A percentile compares a stretch with the other conserved stretches of the same genome.
Conservation (phyloP, 2,797 vertebrate species). For the Eulemur coronatus region DNA sequence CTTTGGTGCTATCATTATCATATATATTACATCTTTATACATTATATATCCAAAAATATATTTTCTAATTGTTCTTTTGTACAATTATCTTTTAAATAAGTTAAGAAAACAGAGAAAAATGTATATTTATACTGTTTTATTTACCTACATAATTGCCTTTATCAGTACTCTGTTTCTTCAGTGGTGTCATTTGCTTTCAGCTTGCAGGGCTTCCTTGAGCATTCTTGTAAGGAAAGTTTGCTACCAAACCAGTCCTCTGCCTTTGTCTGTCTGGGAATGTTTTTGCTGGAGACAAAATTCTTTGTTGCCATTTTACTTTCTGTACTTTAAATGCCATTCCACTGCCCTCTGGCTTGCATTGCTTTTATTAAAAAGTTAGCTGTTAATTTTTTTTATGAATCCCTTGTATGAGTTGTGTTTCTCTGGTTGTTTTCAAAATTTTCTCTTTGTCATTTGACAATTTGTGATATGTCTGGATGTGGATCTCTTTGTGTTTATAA, state of each 20-base stretch:
- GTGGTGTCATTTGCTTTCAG: not conserved
- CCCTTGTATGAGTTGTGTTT: not conserved
- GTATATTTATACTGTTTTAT: not conserved
- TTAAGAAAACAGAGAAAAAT: not conserved
- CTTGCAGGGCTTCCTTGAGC: not conserved
- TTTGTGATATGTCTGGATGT: not conserved
- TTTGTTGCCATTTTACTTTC: not conserved
- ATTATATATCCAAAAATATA: not conserved
- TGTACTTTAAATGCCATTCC: not conserved
- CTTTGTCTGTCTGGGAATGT: not conserved
- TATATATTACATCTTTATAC: not conserved
- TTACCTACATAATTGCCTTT: not conserved
- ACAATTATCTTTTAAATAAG: not conserved
- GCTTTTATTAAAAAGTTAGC: not conserved
- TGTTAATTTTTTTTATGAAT: not conserved
- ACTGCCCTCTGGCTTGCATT: not conserved
- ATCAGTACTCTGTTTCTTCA: not conserved
- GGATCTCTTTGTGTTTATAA: not conserved
- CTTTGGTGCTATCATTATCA: not conserved
- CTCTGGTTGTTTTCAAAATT: not conserved
- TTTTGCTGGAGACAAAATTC: not conserved
- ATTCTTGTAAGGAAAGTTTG: not conserved
- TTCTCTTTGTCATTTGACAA: not conserved
- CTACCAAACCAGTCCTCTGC: not conserved
- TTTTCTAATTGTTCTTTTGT: not conserved